phyloP scores from a whole-genome alignment of 2,888 invertebrate species.

The Acanthosepion lycidas region DNA sequence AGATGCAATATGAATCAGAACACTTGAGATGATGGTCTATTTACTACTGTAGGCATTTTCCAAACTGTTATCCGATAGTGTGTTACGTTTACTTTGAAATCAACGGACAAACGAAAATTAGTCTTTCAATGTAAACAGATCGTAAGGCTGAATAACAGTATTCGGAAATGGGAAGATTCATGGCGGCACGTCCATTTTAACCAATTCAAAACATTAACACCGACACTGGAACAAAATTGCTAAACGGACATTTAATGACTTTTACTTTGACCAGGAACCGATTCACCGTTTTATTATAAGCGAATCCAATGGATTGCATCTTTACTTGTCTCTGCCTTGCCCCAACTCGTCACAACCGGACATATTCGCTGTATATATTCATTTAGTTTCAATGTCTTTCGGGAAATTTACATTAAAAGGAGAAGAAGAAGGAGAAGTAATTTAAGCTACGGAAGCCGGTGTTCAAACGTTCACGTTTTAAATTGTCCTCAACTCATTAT shows the following conservation, averaged over 20 bases:
- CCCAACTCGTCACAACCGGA: not conserved
- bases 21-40: not conserved
- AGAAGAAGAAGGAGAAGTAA: not conserved
- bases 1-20: not conserved
- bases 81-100: not conserved
- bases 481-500: not conserved
- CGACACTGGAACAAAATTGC: not conserved
- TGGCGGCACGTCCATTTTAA: not conserved
- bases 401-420: not conserved
- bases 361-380: not conserved
- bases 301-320: not conserved
- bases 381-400: not conserved
- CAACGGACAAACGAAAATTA: not conserved
- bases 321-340: not conserved
- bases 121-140: not conserved
- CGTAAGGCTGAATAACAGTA: not conserved
- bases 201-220: constrained; percentile 22
- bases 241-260: not conserved
- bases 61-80: accelerated
- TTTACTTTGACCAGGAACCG: not conserved
- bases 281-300: not conserved
- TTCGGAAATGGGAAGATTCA: not conserved
- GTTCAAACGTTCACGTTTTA: not conserved
- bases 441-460: not conserved
- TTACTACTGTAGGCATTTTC: not conserved